A percentile compares a stretch with the other conserved stretches of the same genome.
These are phyloP conservation scores for Lasiommata megera DNA, from an alignment of 2,888 invertebrate species.

Conservation along the genomic window DNA sequence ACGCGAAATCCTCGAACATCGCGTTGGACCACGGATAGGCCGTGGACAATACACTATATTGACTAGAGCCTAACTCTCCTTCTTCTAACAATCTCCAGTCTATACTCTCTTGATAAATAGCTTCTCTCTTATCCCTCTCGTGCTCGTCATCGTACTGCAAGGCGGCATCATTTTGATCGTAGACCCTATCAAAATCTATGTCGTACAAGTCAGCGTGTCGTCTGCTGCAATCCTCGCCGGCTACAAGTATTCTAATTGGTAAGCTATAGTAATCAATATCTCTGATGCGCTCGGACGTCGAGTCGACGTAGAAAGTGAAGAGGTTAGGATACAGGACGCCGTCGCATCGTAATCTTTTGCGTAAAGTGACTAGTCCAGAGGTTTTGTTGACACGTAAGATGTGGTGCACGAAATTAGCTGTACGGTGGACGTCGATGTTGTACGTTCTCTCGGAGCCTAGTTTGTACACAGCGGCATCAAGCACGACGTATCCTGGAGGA, in stretches of 20 bases:
- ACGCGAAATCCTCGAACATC: slow-evolving; percentile 75
- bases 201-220: slow-evolving; percentile 83
- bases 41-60: slow-evolving; percentile 70
- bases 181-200: slow-evolving; percentile 80
- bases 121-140: slow-evolving; percentile 65
- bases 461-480: slow-evolving; percentile 90
- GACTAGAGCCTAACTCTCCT: slow-evolving; percentile 71
- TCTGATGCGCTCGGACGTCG: slow-evolving; percentile 88
- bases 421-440: slow-evolving; percentile 89
- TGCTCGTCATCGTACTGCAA: slow-evolving; percentile 69
- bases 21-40: slow-evolving; percentile 79
- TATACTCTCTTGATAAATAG: slow-evolving; percentile 54
- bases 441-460: slow-evolving; percentile 90
- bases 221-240: slow-evolving; percentile 86
- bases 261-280: slow-evolving; percentile 92
- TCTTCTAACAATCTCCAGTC: slow-evolving; percentile 75
- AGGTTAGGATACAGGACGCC: slow-evolving; percentile 91
- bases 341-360: slow-evolving; percentile 87
- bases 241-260: slow-evolving; percentile 88
- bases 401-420: slow-evolving; percentile 90
- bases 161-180: slow-evolving; percentile 75
- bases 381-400: slow-evolving; percentile 88
- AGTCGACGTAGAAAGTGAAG: slow-evolving; percentile 93
- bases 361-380: slow-evolving; percentile 87
- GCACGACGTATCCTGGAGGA: slow-evolving; percentile 84